Percentiles rank a stretch among this genome's conserved stretches.
Evolutionary conservation across 2,888 invertebrate genomes (phyloP).

Genomic region (Kryphioiulus occultus): DNA sequence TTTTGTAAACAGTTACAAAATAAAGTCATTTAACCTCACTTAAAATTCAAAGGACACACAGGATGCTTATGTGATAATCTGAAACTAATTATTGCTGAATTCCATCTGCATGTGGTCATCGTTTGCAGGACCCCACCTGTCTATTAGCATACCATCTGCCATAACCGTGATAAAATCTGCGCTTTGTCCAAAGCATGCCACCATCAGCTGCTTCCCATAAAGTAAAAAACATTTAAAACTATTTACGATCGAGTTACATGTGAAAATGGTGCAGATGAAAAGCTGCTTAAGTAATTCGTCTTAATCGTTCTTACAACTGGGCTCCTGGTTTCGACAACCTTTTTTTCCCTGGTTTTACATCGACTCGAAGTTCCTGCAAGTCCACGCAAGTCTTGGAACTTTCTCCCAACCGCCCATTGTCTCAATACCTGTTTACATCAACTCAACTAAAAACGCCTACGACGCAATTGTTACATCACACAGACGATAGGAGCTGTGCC

Average conservation of each 20-base stretch:
- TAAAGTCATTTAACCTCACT: background rate
- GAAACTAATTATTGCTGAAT: background rate
- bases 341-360: too few species aligned
- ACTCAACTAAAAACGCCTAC: too few species aligned
- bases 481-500: too few species aligned
- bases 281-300: background rate
- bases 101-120: constrained; percentile 9
- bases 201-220: background rate
- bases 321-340: too few species aligned
- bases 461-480: too few species aligned
- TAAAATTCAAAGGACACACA: background rate
- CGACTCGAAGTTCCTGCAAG: too few species aligned
- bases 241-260: background rate
- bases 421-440: too few species aligned
- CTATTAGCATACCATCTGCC: background rate
- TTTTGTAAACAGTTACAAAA: background rate
- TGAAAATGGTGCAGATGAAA: background rate
- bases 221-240: background rate
- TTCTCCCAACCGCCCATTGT: too few species aligned
- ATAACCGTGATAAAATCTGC: background rate
- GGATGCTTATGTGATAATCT: background rate
- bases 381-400: too few species aligned
- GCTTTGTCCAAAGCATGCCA: background rate
- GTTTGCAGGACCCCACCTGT: background rate
- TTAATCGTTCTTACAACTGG: too few species aligned